phyloP scores from a whole-genome alignment of 2,888 invertebrate species.

The Rotaria socialis region DNA sequence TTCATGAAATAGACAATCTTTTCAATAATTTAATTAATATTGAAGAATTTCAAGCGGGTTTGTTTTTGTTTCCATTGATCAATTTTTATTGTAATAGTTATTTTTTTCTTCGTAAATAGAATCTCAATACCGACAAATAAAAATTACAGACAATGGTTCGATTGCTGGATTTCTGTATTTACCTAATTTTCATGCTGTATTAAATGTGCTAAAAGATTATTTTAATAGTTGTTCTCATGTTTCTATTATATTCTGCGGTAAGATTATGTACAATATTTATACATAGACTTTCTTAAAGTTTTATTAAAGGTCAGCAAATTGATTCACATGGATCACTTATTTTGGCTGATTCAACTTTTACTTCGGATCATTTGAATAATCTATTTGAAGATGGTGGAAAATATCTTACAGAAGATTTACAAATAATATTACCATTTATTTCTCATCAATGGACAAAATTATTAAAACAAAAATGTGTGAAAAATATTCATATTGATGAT shows the following conservation, averaged over 20 bases:
- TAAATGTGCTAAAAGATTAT: constrained; percentile 4
- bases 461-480: not conserved
- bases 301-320: not conserved
- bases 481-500: constrained; percentile 6
- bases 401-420: not conserved
- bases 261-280: not conserved
- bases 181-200: not conserved
- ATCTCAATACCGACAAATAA: constrained; percentile 29
- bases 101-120: not conserved
- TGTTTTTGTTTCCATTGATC: not conserved
- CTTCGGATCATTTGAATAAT: not conserved
- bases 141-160: not conserved
- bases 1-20: not conserved
- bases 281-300: not conserved
- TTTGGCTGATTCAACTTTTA: not conserved
- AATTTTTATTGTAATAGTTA: not conserved
- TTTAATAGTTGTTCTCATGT: not conserved
- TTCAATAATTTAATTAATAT: constrained; percentile 1
- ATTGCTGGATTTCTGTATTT: constrained; percentile 13
- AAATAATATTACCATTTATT: not conserved
- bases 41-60: not conserved
- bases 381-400: not conserved
- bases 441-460: not conserved
- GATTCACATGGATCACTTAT: not conserved
- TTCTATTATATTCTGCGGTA: not conserved